phyloP scores from a whole-genome alignment of 2,888 invertebrate species.

The Flabesymbios commensalis region DNA sequence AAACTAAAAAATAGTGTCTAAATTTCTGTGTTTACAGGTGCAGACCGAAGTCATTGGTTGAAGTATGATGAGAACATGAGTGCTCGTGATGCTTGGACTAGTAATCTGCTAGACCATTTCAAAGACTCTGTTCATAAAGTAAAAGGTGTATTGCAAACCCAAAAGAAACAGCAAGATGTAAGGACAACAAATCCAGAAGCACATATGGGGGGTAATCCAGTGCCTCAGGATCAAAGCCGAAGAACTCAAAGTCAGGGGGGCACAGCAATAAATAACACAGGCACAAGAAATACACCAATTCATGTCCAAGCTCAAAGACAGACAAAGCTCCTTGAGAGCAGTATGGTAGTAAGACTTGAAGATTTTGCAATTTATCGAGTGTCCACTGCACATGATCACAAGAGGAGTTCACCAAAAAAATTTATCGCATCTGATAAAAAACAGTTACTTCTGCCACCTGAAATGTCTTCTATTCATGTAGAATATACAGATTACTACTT shows the following conservation, averaged over 20 bases:
- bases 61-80: constrained; percentile 74
- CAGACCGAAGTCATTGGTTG: constrained; percentile 87
- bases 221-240: not conserved
- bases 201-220: not conserved
- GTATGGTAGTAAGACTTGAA: constrained; percentile 84
- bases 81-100: constrained; percentile 78
- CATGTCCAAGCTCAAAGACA: constrained; percentile 20
- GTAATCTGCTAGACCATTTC: constrained; percentile 80
- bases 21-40: constrained; percentile 63
- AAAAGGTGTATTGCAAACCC: constrained; percentile 10
- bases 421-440: constrained; percentile 68
- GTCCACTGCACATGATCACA: constrained; percentile 56
- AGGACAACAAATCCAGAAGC: not conserved
- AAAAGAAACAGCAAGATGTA: not conserved
- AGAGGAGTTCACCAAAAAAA: constrained; percentile 72
- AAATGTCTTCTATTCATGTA: constrained; percentile 89
- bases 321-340: constrained; percentile 80
- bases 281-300: too few relatives aligned
- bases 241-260: not conserved
- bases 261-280: not conserved
- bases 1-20: not conserved
- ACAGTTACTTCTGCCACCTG: constrained; percentile 82
- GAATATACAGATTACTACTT: constrained; percentile 93
- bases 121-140: constrained; percentile 69
- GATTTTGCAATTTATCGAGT: constrained; percentile 84